Conservation (phyloP, 2,888 invertebrate genomes). For the Auanema freiburgensis region DNA sequence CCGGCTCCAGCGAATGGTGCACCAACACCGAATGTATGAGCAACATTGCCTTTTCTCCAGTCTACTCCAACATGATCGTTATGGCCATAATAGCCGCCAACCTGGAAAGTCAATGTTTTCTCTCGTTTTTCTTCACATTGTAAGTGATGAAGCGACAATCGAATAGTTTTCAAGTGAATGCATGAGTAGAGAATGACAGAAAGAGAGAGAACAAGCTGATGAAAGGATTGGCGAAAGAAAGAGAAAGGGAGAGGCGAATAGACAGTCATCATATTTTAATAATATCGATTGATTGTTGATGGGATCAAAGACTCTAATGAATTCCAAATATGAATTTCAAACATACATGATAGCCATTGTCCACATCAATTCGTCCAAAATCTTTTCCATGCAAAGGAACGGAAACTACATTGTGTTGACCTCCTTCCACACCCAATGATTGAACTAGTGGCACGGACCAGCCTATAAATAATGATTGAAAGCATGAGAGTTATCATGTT, state of each 20-base stretch:
- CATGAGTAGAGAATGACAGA: not conserved
- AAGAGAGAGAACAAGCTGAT: too few species aligned
- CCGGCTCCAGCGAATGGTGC: conserved; percentile 41
- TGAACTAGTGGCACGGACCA: conserved; percentile 57
- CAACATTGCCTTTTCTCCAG: conserved; percentile 34
- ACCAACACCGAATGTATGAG: conserved; percentile 45
- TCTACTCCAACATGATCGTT: conserved; percentile 51
- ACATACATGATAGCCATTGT: conserved; percentile 41
- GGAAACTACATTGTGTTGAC: conserved; percentile 45
- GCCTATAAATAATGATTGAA: conserved; percentile 18
- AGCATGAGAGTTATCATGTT: too few species aligned
- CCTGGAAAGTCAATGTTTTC: conserved; percentile 15
- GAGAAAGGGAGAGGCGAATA: too few species aligned
- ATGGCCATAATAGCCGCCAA: conserved; percentile 45
- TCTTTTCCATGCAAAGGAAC: conserved; percentile 36
- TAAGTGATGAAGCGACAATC: not conserved
- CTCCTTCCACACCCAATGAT: conserved; percentile 55
- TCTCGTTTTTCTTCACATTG: conserved; percentile 1
- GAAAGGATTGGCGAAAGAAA: too few species aligned
- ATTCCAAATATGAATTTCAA: not conserved
- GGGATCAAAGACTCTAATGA: too few species aligned
- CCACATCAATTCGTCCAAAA: conserved; percentile 38
- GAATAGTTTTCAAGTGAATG: not conserved
- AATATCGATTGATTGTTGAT: too few species aligned
- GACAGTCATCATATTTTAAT: too few species aligned